phyloP scores from a whole-genome alignment of 1,140 invertebrate species.

The Ruditapes philippinarum region DNA sequence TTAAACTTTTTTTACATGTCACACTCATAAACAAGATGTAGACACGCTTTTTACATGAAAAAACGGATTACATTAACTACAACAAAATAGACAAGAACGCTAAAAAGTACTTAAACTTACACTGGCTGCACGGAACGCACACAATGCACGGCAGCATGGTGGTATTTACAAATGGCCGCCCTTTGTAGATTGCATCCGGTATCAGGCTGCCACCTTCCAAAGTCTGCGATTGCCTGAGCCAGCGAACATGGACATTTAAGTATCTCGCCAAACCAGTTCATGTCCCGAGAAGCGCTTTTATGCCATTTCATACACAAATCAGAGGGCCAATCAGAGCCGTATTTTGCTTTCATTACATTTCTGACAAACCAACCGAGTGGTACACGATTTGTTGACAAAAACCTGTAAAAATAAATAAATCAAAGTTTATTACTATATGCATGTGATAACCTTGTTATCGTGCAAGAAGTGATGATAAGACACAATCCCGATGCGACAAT shows the following conservation, averaged over 20 bases:
- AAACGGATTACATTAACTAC: no score
- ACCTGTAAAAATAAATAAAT: no score
- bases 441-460: no score
- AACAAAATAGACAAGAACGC: no score
- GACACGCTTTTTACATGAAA: no score
- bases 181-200: slow-evolving; percentile 93
- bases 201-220: slow-evolving; percentile 97
- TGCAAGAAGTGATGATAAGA: no score
- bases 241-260: slow-evolving; percentile 96
- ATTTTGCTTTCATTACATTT: slow-evolving; percentile 58
- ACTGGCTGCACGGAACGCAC: slow-evolving; percentile 96
- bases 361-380: slow-evolving; percentile 81
- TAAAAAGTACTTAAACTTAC: no score
- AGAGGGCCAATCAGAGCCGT: slow-evolving; percentile 76
- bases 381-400: slow-evolving; percentile 65
- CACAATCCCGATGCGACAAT: no score
- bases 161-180: slow-evolving; percentile 94
- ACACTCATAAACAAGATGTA: no score
- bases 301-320: slow-evolving; percentile 77
- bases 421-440: no score
- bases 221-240: slow-evolving; percentile 95
- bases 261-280: slow-evolving; percentile 79
- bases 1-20: no score
- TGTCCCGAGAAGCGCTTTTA: slow-evolving; percentile 69
- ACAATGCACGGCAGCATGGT: slow-evolving; percentile 96